Percentiles rank a stretch among this genome's conserved stretches.
These are phyloP conservation scores for Melitaea cinxia DNA, from an alignment of 1,140 invertebrate species.

Conservation along the genomic window DNA sequence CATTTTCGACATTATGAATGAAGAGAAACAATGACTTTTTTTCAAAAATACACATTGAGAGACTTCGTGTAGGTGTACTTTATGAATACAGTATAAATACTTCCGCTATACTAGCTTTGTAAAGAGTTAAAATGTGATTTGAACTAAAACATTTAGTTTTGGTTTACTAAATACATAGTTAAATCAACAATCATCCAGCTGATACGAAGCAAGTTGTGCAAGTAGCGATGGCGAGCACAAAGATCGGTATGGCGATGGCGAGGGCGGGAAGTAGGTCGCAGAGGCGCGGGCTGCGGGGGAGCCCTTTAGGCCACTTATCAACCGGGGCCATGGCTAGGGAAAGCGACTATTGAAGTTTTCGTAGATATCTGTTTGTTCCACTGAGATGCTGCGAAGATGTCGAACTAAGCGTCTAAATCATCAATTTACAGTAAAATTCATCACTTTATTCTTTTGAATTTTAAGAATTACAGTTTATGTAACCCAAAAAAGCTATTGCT, in stretches of 20 bases:
- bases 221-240: slow-evolving; percentile 71
- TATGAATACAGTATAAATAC: too few species aligned
- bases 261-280: slow-evolving; percentile 69
- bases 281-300: slow-evolving; percentile 57
- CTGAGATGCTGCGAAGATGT: slow-evolving; percentile 38
- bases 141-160: too few species aligned
- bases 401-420: slow-evolving; percentile 16
- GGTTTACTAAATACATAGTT: slow-evolving; percentile 39
- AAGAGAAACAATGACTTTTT: too few species aligned
- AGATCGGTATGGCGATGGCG: slow-evolving; percentile 77
- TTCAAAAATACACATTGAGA: too few species aligned
- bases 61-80: too few species aligned
- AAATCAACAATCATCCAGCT: slow-evolving; percentile 72
- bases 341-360: slow-evolving; percentile 73
- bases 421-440: too few species aligned
- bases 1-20: too few species aligned
- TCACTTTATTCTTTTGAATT: too few species aligned
- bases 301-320: slow-evolving; percentile 79
- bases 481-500: too few species aligned
- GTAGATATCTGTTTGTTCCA: slow-evolving; percentile 48
- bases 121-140: too few species aligned
- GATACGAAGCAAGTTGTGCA: slow-evolving; percentile 75
- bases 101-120: too few species aligned
- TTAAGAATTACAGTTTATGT: too few species aligned
- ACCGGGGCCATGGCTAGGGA: slow-evolving; percentile 68